Evolutionary conservation across 2,888 invertebrate species (phyloP), one percentile per base, ranked within the genome.

Genomic region (Cotesia congregata): DNA sequence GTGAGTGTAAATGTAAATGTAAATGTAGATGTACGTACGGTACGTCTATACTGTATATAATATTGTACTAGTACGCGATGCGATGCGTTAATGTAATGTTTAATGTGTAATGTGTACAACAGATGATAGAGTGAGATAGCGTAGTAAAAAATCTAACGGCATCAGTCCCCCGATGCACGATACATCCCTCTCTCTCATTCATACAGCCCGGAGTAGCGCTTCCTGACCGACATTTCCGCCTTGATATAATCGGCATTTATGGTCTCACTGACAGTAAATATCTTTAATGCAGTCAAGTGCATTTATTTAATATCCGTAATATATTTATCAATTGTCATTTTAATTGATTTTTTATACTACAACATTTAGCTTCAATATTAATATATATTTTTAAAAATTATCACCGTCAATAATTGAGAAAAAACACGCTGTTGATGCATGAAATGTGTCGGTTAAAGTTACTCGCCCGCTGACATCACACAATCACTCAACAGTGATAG

Each of bases 391-490:
- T 41, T 2, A 41, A 41, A 41, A 41, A 9, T 12, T 30, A 30
- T 30, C 30, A 30, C 30, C 30, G 30, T 30, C 30, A 30, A 30
- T 30, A 30, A 30, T 30, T 30, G 30, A 30, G 3, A 12, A 50
- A 50, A 15, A 67, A 75, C 80, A 79, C 80, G 80, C 78, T 78
- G 74, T 80, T 50, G 69, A 72, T 77, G 79, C 80, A 78, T 80
- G 79, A 80, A 77, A 79, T 75, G 4, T 50, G 30, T 30, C 7
- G 50, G 7, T 50, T 50, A 9, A 12, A 50, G 50, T 50, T 50
- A 50, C 50, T 50, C 50, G 50, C 50, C 64, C 77, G 73, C 69
- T 69, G 75, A 75, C 75, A 77, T 73, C 77, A 76, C 77, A 81
- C 75, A 78, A 76, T 77, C 72, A 75, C 71, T 69, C 73, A 59